These are phyloP conservation scores for Nomada hirtipes DNA, from an alignment of 2,888 invertebrate species.

Conservation along the genomic window DNA sequence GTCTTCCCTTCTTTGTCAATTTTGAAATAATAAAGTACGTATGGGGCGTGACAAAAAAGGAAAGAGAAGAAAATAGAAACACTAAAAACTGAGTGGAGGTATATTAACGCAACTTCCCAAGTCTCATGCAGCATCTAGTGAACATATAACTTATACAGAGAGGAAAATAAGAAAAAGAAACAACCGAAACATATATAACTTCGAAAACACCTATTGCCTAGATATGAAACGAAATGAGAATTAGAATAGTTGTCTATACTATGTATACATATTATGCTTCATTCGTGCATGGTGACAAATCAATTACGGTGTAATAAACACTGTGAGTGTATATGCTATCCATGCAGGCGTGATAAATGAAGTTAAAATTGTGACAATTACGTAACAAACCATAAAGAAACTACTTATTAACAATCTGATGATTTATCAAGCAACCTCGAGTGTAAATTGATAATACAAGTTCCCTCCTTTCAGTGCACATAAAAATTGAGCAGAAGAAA, in stretches of 20 bases:
- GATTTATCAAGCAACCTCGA: constrained; percentile 59
- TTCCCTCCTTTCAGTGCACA: constrained; percentile 68
- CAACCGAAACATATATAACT: constrained; percentile 16
- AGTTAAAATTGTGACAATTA: constrained; percentile 43
- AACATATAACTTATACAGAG: constrained; percentile 48
- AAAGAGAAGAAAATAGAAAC: constrained; percentile 35
- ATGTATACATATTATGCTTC: constrained; percentile 12
- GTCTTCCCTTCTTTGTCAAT: neutral
- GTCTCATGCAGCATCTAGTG: constrained; percentile 80
- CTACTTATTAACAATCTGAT: constrained; percentile 50
- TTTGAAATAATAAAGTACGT: neutral
- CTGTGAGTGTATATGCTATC: constrained; percentile 21
- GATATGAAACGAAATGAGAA: constrained; percentile 26
- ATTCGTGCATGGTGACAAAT: constrained; percentile 31
- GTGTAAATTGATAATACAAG: constrained; percentile 50
- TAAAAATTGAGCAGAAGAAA: constrained; percentile 53
- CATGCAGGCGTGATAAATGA: constrained; percentile 52
- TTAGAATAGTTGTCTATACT: constrained; percentile 7
- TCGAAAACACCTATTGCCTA: constrained; percentile 6
- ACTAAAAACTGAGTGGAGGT: constrained; percentile 55
- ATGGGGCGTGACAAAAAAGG: too few relatives aligned
- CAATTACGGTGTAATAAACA: constrained; percentile 35
- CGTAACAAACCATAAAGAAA: constrained; percentile 34
- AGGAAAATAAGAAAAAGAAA: constrained; percentile 19
- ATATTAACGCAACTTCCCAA: constrained; percentile 85